phyloP scores from a whole-genome alignment of 2,888 invertebrate genomes.

The Drosophila anomelani region DNA sequence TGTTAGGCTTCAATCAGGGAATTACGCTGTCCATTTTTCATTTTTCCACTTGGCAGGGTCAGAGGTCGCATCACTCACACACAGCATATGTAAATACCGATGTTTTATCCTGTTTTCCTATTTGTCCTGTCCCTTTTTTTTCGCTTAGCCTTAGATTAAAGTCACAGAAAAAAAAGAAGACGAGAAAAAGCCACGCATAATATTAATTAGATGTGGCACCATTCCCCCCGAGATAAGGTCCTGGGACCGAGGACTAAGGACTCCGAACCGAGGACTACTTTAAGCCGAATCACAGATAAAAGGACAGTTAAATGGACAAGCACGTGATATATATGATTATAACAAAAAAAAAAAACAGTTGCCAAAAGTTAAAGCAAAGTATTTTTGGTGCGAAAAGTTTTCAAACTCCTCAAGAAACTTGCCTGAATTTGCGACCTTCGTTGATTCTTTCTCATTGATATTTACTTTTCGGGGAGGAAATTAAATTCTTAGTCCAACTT shows the following conservation, averaged over 20 bases:
- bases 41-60: conserved; percentile 43
- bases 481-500: conserved; percentile 5
- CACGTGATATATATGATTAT: conserved; percentile 16
- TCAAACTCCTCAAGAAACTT: conserved; percentile 1
- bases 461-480: conserved; percentile 1
- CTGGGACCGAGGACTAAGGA: neutral
- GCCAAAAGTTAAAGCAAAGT: conserved; percentile 3
- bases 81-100: conserved; percentile 35
- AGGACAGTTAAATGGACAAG: conserved; percentile 6
- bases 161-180: neutral
- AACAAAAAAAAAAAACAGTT: conserved; percentile 6
- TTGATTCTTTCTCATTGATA: conserved; percentile 17
- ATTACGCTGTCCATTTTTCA: conserved; percentile 65
- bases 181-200: neutral
- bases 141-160: conserved; percentile 11
- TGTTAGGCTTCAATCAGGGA: conserved; percentile 66
- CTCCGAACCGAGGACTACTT: neutral
- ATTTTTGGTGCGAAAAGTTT: conserved; percentile 20
- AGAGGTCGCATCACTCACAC: conserved; percentile 25
- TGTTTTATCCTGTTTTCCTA: conserved; percentile 31
- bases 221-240: neutral
- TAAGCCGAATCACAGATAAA: conserved; percentile 5
- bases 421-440: neutral
- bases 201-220: conserved; percentile 31
- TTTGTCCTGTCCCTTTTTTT: conserved; percentile 35